Base-by-base conservation (phyloP, 2,797 vertebrate species). In the Malacoraja senta region DNA sequence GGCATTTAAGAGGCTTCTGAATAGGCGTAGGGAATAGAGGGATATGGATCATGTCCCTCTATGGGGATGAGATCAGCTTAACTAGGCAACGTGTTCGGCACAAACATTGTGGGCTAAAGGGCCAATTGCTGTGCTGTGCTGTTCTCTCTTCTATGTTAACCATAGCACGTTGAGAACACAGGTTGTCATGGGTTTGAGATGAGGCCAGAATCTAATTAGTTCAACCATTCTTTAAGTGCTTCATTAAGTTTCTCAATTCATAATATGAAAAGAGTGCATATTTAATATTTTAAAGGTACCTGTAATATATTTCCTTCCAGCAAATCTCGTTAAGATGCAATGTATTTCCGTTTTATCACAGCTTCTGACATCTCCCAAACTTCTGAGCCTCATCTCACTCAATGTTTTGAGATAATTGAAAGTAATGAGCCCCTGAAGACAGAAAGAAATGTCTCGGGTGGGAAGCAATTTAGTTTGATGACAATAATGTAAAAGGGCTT, bases 351-450 rank as follows among this genome's bases (percentile, higher is more conserved):
- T 68, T 68, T 65, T 32, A 35, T n/a, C 68, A 21, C 65, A 68
- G n/a, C 61, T 9, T 24, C 15, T 32, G 21, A 65, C 32, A 19
- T 35, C n/a, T 10, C 63, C 68, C n/a, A 68, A 35, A 88, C 1
- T 6, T 32, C 8, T 17, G 15, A 15, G 9, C 0, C 32, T 63
- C 1, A 21, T 65, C 63, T 32, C 63, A n/a, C 9, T 21, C 19
- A 35, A 88, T 68, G 32, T 65, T 88, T 32, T 19, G 35, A 88
- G n/a, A 88, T 32, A 17, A 68, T 68, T 21, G 84, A 35, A 88
- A 88, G n/a, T 68, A 88, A 68, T 88, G 84, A 68, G 84, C 9
- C 84, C 63, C 84, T 68, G 84, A 65, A 68, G 84, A 21, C 8
- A 17, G 84, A 32, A 88, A 65, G 32, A 10, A 68, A 35, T 84